Percentiles rank a stretch among this genome's conserved stretches.
These are phyloP conservation scores for Neria commutata DNA, from an alignment of 2,888 invertebrate genomes.

Conservation along the genomic window DNA sequence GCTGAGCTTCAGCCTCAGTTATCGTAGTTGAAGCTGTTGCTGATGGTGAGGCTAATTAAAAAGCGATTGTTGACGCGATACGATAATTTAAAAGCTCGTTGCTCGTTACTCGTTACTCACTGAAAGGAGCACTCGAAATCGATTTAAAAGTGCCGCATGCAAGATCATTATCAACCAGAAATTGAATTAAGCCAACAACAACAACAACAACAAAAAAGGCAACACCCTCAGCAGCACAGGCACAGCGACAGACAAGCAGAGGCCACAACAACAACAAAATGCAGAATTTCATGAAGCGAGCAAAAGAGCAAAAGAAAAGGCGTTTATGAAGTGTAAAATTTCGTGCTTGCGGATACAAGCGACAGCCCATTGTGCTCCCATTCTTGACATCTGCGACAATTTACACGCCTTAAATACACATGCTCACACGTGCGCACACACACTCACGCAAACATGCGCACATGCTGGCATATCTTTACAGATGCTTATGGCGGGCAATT, in stretches of 20 bases:
- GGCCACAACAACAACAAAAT: no score
- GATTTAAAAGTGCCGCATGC: not conserved
- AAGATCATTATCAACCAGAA: not conserved
- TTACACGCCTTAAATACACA: not conserved
- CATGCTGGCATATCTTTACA: no score
- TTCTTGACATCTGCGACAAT: not conserved
- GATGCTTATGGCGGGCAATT: no score
- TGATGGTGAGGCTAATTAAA: constrained; percentile 18
- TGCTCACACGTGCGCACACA: not conserved
- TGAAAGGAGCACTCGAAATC: constrained; percentile 1
- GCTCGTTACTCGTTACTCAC: no score
- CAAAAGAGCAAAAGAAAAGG: not conserved
- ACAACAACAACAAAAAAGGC: not conserved
- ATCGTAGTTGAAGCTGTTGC: not conserved
- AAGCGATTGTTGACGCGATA: constrained; percentile 9
- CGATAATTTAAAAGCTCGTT: no score
- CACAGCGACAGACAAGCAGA: no score
- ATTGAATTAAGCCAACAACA: not conserved
- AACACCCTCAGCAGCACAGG: not conserved
- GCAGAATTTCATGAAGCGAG: not conserved
- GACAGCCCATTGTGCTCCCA: not conserved
- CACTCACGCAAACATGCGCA: no score
- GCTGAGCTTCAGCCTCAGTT: no score
- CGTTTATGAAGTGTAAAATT: not conserved
- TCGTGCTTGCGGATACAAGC: not conserved